Evolutionary conservation across 1,140 invertebrate species (phyloP).

Genomic region (Temnothorax nylanderi): DNA sequence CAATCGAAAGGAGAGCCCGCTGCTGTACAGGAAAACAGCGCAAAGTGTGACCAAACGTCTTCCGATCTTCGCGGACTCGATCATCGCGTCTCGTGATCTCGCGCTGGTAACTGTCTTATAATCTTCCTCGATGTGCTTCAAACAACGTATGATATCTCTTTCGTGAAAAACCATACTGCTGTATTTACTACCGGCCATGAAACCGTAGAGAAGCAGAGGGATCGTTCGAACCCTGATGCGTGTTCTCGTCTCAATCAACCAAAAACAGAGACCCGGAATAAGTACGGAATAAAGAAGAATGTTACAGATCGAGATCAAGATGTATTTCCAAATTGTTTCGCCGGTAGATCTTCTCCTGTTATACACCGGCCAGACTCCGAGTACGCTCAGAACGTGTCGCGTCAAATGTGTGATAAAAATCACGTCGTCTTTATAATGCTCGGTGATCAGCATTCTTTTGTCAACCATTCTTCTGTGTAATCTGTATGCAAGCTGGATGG

Average conservation of each 20-base stretch:
- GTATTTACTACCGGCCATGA: slow-evolving; percentile 74
- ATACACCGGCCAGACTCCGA: slow-evolving; percentile 41
- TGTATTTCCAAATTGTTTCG: background rate
- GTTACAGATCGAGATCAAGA: background rate
- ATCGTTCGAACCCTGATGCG: slow-evolving; percentile 54
- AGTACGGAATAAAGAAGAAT: slow-evolving; percentile 11
- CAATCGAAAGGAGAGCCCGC: slow-evolving; percentile 72
- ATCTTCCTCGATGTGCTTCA: slow-evolving; percentile 74
- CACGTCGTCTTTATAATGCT: slow-evolving; percentile 23
- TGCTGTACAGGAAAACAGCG: slow-evolving; percentile 76
- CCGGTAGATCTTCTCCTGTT: too few species aligned
- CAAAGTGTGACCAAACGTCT: slow-evolving; percentile 67
- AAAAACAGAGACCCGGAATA: slow-evolving; percentile 9
- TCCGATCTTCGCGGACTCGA: slow-evolving; percentile 67
- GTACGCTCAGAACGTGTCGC: background rate
- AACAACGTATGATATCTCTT: slow-evolving; percentile 69
- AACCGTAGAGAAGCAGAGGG: slow-evolving; percentile 68
- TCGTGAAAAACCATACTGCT: slow-evolving; percentile 64
- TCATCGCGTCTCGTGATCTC: slow-evolving; percentile 67
- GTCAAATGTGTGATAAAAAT: slow-evolving; percentile 19
- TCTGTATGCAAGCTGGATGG: background rate
- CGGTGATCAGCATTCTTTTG: background rate
- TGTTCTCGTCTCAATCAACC: slow-evolving; percentile 11
- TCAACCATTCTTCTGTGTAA: background rate
- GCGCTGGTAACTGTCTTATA: slow-evolving; percentile 56